Base-by-base conservation (phyloP, 2,888 invertebrate genomes). In the Cerceris rybyensis region DNA sequence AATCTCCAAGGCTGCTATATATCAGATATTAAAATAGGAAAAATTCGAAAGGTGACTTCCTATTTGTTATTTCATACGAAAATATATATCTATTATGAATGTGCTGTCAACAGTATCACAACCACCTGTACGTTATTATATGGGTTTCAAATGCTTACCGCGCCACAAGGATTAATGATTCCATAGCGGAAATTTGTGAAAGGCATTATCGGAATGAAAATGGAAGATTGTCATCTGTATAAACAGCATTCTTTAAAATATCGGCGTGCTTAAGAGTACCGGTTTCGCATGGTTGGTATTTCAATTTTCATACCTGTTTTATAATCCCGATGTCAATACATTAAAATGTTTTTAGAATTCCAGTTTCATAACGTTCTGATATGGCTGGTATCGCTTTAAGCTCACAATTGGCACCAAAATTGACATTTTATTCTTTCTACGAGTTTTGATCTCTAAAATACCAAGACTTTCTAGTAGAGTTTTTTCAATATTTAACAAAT, bases 211-310 rank as follows among this genome's bases (percentile, higher is more conserved):
- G 7, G 14, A 42, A 55, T 7, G 42, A 67, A 59, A 68, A 50
- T 58, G 28, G 49, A 13, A 16, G 43, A 50, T 50, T 68, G 58
- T 59, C 68, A 50, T 68, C 59, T 59, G 16, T 9, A 16, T 13
- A n/a, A 59, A 46, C 61, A 13, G n/a, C 69, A 60, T 60, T 52
- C 43, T 69, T 67, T 49, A 49, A 58, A 46, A 58, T 57, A n/a
- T 46, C 46, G 8, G 14, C 14, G 39, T 46, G 49, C 28, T 39
- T 39, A 16, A 28, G 28, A 28, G 54, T 60, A 69, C 69, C 69
- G 69, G 69, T 69, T 69, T 54, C 46, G 43, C 42, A 17, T 49
- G 58, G 41, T 61, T 69, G 61, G 61, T 69, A 69, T 60, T 54
- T 14, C 61, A 54, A 60, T 52, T 67, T 67, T 57, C 61, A 52